These are phyloP conservation scores for Astreopora myriophthalma DNA, from an alignment of 64 coral and sea anemone genomes.

Conservation along the genomic window DNA sequence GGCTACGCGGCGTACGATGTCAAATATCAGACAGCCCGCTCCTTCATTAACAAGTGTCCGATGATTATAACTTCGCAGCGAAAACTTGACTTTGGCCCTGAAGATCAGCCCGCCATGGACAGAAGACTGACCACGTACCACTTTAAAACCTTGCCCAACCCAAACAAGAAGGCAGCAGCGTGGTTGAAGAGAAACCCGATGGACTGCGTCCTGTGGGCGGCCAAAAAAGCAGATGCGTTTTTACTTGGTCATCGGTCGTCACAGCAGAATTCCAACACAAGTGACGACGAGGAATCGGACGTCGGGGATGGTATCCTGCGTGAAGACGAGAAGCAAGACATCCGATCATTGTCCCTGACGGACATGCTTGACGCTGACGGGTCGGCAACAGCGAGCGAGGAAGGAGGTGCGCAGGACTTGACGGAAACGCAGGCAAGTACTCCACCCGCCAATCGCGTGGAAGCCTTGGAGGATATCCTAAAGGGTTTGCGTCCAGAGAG, in stretches of 20 bases:
- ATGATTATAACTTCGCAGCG: slow-evolving; percentile 34
- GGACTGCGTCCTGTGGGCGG: slow-evolving; percentile 50
- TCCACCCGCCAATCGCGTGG: too few species aligned
- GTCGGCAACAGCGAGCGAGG: too few species aligned
- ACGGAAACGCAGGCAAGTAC: too few species aligned
- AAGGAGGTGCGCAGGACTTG: too few species aligned
- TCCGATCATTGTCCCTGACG: neutral
- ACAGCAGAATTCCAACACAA: neutral
- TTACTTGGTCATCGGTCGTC: too few species aligned
- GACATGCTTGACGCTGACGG: too few species aligned
- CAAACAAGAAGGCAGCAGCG: slow-evolving; percentile 34
- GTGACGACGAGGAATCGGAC: neutral
- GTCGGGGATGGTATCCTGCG: neutral
- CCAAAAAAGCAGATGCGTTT: neutral
- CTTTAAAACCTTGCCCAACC: slow-evolving; percentile 17
- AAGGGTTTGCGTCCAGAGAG: too few species aligned
- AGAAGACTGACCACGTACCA: slow-evolving; percentile 2
- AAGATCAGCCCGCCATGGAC: slow-evolving; percentile 32
- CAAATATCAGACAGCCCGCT: slow-evolving; percentile 22
- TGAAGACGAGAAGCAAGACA: neutral
- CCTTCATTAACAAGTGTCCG: slow-evolving; percentile 55
- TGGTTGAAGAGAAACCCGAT: slow-evolving; percentile 47
- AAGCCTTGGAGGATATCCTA: too few species aligned
- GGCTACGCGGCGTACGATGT: slow-evolving; percentile 30
- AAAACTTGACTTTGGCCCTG: slow-evolving; percentile 3